Conservation (phyloP, 2,888 invertebrate genomes). For the Trachelus iudaicus region DNA sequence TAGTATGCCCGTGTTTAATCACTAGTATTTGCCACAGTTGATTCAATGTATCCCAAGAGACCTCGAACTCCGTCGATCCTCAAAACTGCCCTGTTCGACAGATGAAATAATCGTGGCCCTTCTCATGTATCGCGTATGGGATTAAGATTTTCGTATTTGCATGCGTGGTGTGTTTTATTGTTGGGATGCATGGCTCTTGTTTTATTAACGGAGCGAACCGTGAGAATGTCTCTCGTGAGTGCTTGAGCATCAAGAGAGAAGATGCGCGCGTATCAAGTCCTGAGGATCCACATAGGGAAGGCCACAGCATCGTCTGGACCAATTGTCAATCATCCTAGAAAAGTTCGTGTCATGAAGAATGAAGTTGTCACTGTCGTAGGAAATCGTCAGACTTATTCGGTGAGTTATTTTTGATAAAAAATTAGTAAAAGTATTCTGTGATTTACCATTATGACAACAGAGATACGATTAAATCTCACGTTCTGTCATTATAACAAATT, state of each 20-base stretch:
- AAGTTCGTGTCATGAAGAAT: neutral
- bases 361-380: constrained; percentile 8
- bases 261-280: constrained; percentile 10
- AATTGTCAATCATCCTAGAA: neutral
- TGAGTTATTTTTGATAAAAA: constrained; percentile 21
- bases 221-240: constrained; percentile 23
- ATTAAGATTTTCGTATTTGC: neutral
- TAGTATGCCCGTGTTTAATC: neutral
- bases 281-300: constrained; percentile 10
- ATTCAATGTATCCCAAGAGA: neutral
- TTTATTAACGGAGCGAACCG: neutral
- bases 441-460: neutral
- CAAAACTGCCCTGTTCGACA: neutral
- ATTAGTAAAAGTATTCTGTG: constrained; percentile 12
- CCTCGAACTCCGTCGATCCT: neutral
- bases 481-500: neutral
- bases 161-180: neutral
- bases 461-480: neutral
- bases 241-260: constrained; percentile 43
- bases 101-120: neutral
- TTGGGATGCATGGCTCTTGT: neutral
- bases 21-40: neutral
- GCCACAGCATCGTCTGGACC: neutral
- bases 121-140: neutral
- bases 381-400: constrained; percentile 23